Base-by-base conservation (phyloP, 2,797 vertebrate genomes). In the Phoeniculus purpureus region DNA sequence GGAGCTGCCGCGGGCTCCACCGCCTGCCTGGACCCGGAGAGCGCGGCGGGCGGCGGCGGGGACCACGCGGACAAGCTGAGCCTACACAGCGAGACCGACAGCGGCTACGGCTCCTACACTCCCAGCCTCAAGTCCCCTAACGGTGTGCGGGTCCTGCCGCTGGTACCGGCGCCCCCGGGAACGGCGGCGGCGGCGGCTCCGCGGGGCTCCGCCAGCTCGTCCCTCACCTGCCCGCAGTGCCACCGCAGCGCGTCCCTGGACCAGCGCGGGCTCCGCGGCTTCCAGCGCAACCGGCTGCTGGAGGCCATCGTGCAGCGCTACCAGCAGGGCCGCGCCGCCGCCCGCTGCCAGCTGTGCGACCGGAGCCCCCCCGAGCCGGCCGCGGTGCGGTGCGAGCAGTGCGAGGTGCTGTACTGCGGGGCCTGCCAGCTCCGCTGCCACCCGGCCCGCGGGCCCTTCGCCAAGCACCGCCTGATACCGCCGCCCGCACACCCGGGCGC, bases 51-150 rank as follows among this genome's bases (percentile, higher is more conserved):
- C 26, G 94, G 79, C 7, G 89, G 90, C 15, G 94, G 76, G 15
- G 97, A 98, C 73, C 98, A 99, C 94, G 98, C 98, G 95, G 99
- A 99, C 96, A 99, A 99, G 95, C 98, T 99, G 98, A 99, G 99
- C 80, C 96, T 99, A 96, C 98, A 99, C 97, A 99, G 99, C 94
- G 99, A 99, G 97, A 98, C 99, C 59, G 99, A 99, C 98, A 99
- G 99, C 97, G 99, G 99, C 26, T 99, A 99, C 91, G 99, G 99
- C 58, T 99, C 99, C 76, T 99, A 98, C 98, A 98, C 99, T 2
- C 98, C 99, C 60, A 99, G 99, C 96, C 98, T 99, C 77, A 99
- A 99, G 96, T 99, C 98, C 13, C 99, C 99, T 3, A 99, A 98
- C 92, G 99, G 99, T 13, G 98, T 99, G 40, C 97, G 99, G 65